Evolutionary conservation across 37 sponge, comb jelly and placozoan genomes (phyloP).

Genomic region (Haliclona indistincta): DNA sequence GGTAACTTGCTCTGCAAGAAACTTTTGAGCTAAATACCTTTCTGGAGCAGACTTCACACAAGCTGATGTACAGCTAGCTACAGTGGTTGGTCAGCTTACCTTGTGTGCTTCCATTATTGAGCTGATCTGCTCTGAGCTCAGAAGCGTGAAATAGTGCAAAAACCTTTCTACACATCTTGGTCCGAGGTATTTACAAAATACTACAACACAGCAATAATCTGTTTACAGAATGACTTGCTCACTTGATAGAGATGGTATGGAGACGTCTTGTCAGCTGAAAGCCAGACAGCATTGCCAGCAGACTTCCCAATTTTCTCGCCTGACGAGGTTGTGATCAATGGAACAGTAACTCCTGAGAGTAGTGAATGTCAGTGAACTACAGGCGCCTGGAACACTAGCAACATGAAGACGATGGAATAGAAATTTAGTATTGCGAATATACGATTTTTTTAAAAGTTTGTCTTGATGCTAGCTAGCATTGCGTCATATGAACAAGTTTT

Average conservation of each 20-base stretch:
- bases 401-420: too few relatives aligned
- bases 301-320: slow-evolving; percentile 87
- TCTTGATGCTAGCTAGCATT: too few relatives aligned
- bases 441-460: too few relatives aligned
- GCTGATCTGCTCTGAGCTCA: slow-evolving; percentile 36
- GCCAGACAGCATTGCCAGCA: slow-evolving; percentile 77
- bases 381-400: neutral
- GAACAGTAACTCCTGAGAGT: slow-evolving; percentile 64
- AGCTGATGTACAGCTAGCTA: neutral
- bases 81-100: slow-evolving; percentile 25
- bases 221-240: too few relatives aligned
- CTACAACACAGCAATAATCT: too few relatives aligned
- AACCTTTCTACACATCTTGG: slow-evolving; percentile 44
- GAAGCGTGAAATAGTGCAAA: slow-evolving; percentile 58
- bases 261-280: slow-evolving; percentile 61
- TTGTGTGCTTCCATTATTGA: slow-evolving; percentile 22
- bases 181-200: slow-evolving; percentile 28
- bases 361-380: neutral
- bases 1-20: slow-evolving; percentile 71
- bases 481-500: too few relatives aligned
- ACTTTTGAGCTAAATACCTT: slow-evolving; percentile 58
- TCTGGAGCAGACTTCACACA: slow-evolving; percentile 26
- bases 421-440: too few relatives aligned
- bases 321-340: slow-evolving; percentile 41
- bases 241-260: slow-evolving; percentile 78